Percentiles rank a stretch among this genome's conserved stretches.
These are phyloP conservation scores for Callimorpha dominula DNA, from an alignment of 2,888 invertebrate species.

Conservation along the genomic window DNA sequence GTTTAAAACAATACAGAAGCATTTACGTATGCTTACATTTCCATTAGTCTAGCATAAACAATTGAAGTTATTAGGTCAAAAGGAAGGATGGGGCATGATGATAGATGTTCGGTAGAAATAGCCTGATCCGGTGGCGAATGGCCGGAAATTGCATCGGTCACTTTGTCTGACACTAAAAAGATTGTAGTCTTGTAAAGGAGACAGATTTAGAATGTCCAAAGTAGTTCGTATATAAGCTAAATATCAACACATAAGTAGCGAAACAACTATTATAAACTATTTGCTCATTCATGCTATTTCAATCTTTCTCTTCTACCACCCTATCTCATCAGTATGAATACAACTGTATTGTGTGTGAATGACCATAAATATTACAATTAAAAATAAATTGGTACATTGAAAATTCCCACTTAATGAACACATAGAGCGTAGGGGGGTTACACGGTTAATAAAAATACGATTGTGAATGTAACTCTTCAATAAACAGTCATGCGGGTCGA, in stretches of 20 bases:
- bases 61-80: constrained; percentile 42
- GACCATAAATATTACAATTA: neutral
- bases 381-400: neutral
- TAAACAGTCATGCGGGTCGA: constrained; percentile 37
- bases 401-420: too few relatives aligned
- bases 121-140: constrained; percentile 41
- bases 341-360: neutral
- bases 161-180: constrained; percentile 27
- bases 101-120: constrained; percentile 45
- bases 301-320: neutral
- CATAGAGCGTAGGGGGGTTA: constrained; percentile 11
- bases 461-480: constrained; percentile 26
- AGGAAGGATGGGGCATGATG: constrained; percentile 41
- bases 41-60: constrained; percentile 20
- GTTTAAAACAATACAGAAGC: constrained; percentile 5
- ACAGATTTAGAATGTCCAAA: neutral
- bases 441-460: constrained; percentile 22
- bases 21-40: constrained; percentile 12
- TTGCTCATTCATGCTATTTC: neutral
- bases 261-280: neutral
- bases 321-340: neutral
- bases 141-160: constrained; percentile 46
- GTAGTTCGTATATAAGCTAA: neutral
- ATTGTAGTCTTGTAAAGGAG: neutral
- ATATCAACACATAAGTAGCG: neutral